These are phyloP conservation scores for Phoenoteleia sp. DNA, from an alignment of 2,888 invertebrate genomes.

Conservation along the genomic window DNA sequence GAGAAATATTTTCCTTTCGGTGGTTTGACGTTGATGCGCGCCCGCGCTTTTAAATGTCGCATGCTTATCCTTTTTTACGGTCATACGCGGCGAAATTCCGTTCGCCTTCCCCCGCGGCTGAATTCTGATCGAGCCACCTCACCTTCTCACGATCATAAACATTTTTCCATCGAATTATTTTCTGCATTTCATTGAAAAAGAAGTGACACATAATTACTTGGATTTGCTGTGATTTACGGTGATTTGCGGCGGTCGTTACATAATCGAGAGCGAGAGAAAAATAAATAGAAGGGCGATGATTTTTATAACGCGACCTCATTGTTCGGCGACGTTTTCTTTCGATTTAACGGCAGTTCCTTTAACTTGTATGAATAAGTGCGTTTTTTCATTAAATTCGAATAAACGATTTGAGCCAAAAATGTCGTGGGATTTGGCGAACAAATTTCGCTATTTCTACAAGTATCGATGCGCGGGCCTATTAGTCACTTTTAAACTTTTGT, in stretches of 20 bases:
- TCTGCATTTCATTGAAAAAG: slow-evolving; percentile 42
- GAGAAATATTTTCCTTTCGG: slow-evolving; percentile 31
- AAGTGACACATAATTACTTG: slow-evolving; percentile 48
- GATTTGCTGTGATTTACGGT: slow-evolving; percentile 42
- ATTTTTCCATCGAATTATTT: slow-evolving; percentile 51
- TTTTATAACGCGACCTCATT: background rate
- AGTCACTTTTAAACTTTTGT: slow-evolving; percentile 1
- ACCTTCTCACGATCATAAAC: slow-evolving; percentile 55
- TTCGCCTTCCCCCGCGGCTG: background rate
- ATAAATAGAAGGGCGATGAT: background rate
- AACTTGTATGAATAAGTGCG: background rate
- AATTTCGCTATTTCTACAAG: too few relatives aligned
- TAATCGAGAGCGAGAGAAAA: slow-evolving; percentile 14
- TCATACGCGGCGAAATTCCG: slow-evolving; percentile 13
- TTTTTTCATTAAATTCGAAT: too few relatives aligned
- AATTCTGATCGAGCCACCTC: slow-evolving; percentile 17
- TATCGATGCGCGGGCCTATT: background rate
- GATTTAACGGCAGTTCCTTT: background rate
- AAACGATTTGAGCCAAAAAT: too few relatives aligned
- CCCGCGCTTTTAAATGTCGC: slow-evolving; percentile 13
- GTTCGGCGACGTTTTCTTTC: background rate
- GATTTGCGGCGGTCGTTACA: slow-evolving; percentile 19
- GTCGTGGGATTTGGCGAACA: too few relatives aligned
- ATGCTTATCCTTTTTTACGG: slow-evolving; percentile 3
- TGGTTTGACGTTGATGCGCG: slow-evolving; percentile 23